These are phyloP conservation scores for Temnothorax curvispinosus DNA, from an alignment of 1,140 invertebrate species.

Conservation along the genomic window DNA sequence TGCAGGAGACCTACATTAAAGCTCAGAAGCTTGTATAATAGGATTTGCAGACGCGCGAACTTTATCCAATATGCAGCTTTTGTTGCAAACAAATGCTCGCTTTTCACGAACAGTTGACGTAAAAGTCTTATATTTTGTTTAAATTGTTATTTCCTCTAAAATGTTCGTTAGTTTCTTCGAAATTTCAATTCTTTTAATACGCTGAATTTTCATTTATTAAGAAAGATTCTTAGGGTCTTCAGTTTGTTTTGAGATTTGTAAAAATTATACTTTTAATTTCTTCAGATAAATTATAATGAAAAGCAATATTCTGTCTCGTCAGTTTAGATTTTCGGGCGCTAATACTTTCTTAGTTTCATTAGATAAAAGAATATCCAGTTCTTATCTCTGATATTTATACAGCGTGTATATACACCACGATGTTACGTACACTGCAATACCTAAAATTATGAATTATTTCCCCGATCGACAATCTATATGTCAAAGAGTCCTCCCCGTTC, in stretches of 20 bases:
- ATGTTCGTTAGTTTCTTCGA: not conserved
- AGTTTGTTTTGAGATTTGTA: not conserved
- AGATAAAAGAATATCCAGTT: not conserved
- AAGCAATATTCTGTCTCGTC: not conserved
- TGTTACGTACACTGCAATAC: not conserved
- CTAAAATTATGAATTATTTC: slow-evolving; percentile 38
- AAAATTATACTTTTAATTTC: not conserved
- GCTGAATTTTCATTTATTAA: not conserved
- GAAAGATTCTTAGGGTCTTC: not conserved
- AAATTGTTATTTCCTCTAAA: not conserved
- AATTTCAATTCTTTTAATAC: not conserved
- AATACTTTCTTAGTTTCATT: not conserved
- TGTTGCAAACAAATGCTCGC: slow-evolving; percentile 58
- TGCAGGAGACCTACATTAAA: slow-evolving; percentile 51
- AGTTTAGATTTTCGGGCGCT: not conserved
- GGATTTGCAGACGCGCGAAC: slow-evolving; percentile 57
- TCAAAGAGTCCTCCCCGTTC: slow-evolving; percentile 33
- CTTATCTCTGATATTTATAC: not conserved
- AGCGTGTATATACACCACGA: not conserved
- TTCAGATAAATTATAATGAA: not conserved
- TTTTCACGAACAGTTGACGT: slow-evolving; percentile 34
- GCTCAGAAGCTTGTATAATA: slow-evolving; percentile 47
- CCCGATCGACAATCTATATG: slow-evolving; percentile 41
- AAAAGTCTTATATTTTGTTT: slow-evolving; percentile 16
- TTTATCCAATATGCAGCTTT: slow-evolving; percentile 62